Percentiles rank a stretch among this genome's conserved stretches.
phyloP scores from a whole-genome alignment of 2,113 vertebrate genomes.

The Vulpes ferrilata region DNA sequence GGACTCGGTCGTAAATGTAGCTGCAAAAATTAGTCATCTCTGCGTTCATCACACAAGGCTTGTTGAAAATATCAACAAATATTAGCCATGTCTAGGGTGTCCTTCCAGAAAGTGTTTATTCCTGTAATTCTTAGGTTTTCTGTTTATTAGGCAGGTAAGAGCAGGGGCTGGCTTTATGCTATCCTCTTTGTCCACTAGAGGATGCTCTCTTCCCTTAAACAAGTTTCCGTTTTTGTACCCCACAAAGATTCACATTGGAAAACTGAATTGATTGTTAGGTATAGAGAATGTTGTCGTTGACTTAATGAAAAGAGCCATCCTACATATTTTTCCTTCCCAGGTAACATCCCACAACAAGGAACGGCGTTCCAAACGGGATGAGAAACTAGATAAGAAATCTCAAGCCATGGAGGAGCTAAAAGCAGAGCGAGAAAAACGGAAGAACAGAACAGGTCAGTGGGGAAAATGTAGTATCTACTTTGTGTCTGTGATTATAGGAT shows the following conservation, averaged over 20 bases:
- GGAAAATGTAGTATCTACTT: not conserved
- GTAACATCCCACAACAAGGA: constrained; percentile 99
- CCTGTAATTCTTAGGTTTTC: constrained; percentile 10
- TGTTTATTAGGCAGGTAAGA: not conserved
- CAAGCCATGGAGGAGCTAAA: constrained; percentile 99
- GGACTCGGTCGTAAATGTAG: constrained; percentile 16
- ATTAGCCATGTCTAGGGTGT: not conserved
- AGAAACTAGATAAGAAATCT: constrained; percentile 99
- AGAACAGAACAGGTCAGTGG: constrained; percentile 96
- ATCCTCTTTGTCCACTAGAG: constrained; percentile 61
- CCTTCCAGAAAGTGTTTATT: constrained; percentile 48
- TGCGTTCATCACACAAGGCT: constrained; percentile 36
- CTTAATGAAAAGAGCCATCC: constrained; percentile 12
- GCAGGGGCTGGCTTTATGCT: not conserved
- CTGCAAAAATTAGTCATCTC: constrained; percentile 24
- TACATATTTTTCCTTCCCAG: constrained; percentile 83
- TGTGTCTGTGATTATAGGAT: not conserved
- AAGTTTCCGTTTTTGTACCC: not conserved
- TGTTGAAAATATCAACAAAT: constrained; percentile 10
- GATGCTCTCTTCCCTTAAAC: constrained; percentile 17
- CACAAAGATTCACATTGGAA: not conserved
- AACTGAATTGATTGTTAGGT: not conserved
- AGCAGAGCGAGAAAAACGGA: constrained; percentile 98
- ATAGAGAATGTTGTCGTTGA: not conserved
- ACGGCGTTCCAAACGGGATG: constrained; percentile 96